Base-by-base conservation (phyloP, 2,888 invertebrate genomes). In the Watsonalla cultraria region DNA sequence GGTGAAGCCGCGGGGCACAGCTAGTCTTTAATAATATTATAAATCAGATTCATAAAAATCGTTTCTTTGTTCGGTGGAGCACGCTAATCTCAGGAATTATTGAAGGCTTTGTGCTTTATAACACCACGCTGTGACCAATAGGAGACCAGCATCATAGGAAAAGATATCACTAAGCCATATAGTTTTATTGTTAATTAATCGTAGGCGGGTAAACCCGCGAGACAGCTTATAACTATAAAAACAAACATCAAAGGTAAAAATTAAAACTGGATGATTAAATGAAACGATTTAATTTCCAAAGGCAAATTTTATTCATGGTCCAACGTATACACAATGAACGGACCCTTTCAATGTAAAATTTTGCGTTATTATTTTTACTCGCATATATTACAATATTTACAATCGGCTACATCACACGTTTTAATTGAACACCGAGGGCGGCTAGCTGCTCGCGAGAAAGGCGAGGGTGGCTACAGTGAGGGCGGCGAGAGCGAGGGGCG, bases 221-320 rank as follows among this genome's bases (percentile, higher is more conserved):
- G 24, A 4, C 24, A 24, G 7, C 8, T 15, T 46, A 9, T 46
- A n/a, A 5, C 46, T 9, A 7, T 46, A 4, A 11, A 46, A 46
- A 46, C n/a, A n/a, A 8, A 13, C 15, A 46, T 5, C 8, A 15
- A 46, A 14, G n/a, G 6, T n/a, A 8, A 9, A 48, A 14, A 37
- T 37, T 11, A 49, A 39, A 49, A 49, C 8, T 37, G 13, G 37
- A 9, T 39, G 37, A 49, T 49, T 37, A 59, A 80, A 74, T 69
- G 61, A 73, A 70, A 68, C 61, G 54, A 57, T 54, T 13, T 49
- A 64, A 62, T 74, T 73, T 84, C 77, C 79, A 88, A 90, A 90
- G 88, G 88, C 88, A 88, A 86, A 85, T 86, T 85, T 90, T 87
- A 89, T 87, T 90, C 77, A 82, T 88, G 90, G 89, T 88, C 90